These are phyloP conservation scores for Philereme transversata DNA, from an alignment of 2,888 invertebrate genomes.

Conservation along the genomic window DNA sequence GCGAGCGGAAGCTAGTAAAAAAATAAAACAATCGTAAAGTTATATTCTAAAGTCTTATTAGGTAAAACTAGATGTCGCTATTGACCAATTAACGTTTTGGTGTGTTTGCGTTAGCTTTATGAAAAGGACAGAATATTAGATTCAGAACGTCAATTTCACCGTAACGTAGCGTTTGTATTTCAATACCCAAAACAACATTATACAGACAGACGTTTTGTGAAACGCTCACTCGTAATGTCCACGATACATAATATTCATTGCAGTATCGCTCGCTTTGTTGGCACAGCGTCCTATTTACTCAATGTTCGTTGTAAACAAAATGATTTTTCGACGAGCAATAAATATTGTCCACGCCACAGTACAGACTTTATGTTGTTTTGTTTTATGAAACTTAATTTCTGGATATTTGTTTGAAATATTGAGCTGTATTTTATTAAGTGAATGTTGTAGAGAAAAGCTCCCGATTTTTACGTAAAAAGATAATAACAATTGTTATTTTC, in stretches of 20 bases:
- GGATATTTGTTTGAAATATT: neutral
- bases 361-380: constrained; percentile 12
- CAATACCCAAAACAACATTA: constrained; percentile 2
- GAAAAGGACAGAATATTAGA: too few species aligned
- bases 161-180: too few species aligned
- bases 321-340: constrained; percentile 25
- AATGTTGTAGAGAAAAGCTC: too few species aligned
- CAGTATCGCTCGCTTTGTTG: constrained; percentile 31
- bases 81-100: too few species aligned
- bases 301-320: constrained; percentile 28
- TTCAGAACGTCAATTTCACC: too few species aligned
- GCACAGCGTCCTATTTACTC: constrained; percentile 26
- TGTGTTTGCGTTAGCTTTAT: too few species aligned
- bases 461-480: too few species aligned
- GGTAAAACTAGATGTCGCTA: too few species aligned
- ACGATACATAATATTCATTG: constrained; percentile 29
- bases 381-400: neutral
- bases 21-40: too few species aligned
- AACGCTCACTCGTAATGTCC: constrained; percentile 13
- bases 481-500: too few species aligned
- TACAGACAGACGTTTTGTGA: neutral
- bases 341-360: constrained; percentile 13
- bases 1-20: too few species aligned
- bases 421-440: neutral
- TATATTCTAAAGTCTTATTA: too few species aligned